Percentiles rank a stretch among this genome's conserved stretches.
Conservation (phyloP, 1,140 invertebrate genomes). For the Epicauta chinensis region DNA sequence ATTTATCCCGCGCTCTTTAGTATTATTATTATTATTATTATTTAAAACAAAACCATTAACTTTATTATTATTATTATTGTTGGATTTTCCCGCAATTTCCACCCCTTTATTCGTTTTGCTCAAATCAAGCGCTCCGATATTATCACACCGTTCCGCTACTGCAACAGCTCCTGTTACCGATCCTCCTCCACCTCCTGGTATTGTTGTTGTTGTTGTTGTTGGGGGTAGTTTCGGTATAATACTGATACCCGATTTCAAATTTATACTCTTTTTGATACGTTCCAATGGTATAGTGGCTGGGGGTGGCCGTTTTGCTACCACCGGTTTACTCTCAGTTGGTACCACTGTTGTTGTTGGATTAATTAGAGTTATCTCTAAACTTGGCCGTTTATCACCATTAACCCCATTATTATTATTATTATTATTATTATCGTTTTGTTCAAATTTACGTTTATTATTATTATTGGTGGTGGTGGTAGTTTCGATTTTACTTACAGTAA, state of each 20-base stretch:
- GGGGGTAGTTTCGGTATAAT: slow-evolving; percentile 33
- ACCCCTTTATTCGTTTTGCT: too few species aligned
- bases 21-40: slow-evolving; percentile 20
- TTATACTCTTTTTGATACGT: slow-evolving; percentile 36
- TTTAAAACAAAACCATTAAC: slow-evolving; percentile 19
- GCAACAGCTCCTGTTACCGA: too few species aligned
- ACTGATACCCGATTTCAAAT: slow-evolving; percentile 36
- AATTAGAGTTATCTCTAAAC: slow-evolving; percentile 40
- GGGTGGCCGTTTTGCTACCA: slow-evolving; percentile 32
- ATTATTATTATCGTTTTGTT: slow-evolving; percentile 2
- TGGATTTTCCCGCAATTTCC: too few species aligned
- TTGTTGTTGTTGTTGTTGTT: too few species aligned
- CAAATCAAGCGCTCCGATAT: slow-evolving; percentile 35
- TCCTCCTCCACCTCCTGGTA: too few species aligned
- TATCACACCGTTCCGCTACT: slow-evolving; percentile 21
- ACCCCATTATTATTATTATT: too few species aligned
- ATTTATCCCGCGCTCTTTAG: slow-evolving; percentile 2
- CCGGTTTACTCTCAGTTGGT: slow-evolving; percentile 9
- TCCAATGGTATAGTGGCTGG: slow-evolving; percentile 40
- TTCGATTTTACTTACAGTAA: slow-evolving; percentile 41
- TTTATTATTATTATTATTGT: too few species aligned
- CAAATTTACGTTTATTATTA: slow-evolving; percentile 32
- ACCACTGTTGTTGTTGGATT: slow-evolving; percentile 15
- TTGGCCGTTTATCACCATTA: slow-evolving; percentile 34
- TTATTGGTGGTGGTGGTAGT: too few species aligned